These are phyloP conservation scores for Carposina sasakii DNA, from an alignment of 1,140 invertebrate genomes.

Conservation along the genomic window DNA sequence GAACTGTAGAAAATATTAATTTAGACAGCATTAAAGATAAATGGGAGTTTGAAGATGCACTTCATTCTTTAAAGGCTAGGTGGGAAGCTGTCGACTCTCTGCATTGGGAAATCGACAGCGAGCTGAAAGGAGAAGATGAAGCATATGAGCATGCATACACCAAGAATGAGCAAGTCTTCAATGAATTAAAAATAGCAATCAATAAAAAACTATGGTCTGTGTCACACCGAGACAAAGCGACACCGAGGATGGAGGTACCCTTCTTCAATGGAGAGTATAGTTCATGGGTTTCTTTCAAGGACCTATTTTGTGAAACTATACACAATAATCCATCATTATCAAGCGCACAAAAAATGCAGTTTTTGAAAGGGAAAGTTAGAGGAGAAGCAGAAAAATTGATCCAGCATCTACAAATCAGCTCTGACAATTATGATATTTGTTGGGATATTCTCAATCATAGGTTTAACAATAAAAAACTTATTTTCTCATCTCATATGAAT, in stretches of 20 bases:
- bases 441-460: slow-evolving; percentile 8
- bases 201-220: neutral
- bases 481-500: slow-evolving; percentile 3
- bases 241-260: neutral
- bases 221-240: neutral
- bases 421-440: slow-evolving; percentile 1
- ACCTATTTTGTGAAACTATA: slow-evolving; percentile 1
- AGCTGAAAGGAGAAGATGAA: neutral
- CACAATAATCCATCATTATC: slow-evolving; percentile 5
- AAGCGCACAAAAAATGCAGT: slow-evolving; percentile 1
- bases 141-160: neutral
- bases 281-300: slow-evolving; percentile 1
- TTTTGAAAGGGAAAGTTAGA: neutral
- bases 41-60: slow-evolving; percentile 1
- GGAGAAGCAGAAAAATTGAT: slow-evolving; percentile 1
- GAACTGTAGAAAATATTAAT: neutral
- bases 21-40: neutral
- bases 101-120: neutral
- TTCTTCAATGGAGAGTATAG: neutral
- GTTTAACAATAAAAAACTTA: slow-evolving; percentile 10
- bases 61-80: neutral
- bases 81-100: neutral
- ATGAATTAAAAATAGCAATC: neutral
- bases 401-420: slow-evolving; percentile 3
- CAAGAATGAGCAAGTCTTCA: neutral